Base-by-base conservation (phyloP, 2,113 vertebrate genomes). In the Porphyrio hochstetteri region DNA sequence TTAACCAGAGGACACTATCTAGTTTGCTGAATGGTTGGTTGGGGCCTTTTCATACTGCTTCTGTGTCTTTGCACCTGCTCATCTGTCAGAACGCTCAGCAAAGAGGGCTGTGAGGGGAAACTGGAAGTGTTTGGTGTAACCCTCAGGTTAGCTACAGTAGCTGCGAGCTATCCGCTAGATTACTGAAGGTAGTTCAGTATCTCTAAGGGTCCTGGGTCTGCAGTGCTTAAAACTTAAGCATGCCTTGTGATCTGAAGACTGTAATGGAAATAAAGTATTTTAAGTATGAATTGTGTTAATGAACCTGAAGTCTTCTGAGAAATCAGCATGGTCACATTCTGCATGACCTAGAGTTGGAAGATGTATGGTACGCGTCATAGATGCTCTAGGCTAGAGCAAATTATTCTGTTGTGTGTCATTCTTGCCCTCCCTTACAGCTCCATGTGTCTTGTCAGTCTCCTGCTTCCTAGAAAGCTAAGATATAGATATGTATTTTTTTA, bases 221-320 rank as follows among this genome's bases (percentile, higher is more conserved):
- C 53, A 48, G 6, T 35, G 48, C 57, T 86, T 25, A 85, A 81
- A 38, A 33, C 29, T 79, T 52, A 56, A 46, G 16, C 10, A 6
- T 63, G 56, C 13, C 23, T 88, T 12, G 1, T 57, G 44, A 57
- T 80, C 40, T 76, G 48, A 94, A 82, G 70, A 79, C 63, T 90
- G 14, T 29, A 52, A 76, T 35, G 48, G 44, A 88, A 96, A 91
- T 85, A 85, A 94, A 77, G 10, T 92, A 86, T 94, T 95, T 93
- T 70, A 93, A 93, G 33, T 69, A 69, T 50, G 44, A 96, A 53
- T 72, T 86, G 16, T 56, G n/a, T 74, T 42, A 33, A 33, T 0
- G 11, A 76, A 71, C 38, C 84, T 64, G 24, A 88, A 59, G 46
- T 27, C 25, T 84, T 33, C 20, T 21, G 59, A 36, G 31, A 70